Base-by-base conservation (phyloP, 2,113 vertebrate genomes). In the Plecotus auritus region DNA sequence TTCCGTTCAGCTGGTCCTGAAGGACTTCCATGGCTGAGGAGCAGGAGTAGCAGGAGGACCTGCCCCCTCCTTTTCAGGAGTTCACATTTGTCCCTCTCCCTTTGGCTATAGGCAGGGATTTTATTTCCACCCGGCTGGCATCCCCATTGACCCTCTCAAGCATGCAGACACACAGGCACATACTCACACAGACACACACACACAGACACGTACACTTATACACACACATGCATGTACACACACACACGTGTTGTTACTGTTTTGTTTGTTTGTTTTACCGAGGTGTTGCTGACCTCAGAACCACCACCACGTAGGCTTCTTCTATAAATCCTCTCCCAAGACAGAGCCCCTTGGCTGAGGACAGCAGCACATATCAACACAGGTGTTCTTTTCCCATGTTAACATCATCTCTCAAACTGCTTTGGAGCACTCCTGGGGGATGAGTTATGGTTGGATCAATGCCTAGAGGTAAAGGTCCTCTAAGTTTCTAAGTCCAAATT, bases 21-120 rank as follows among this genome's bases (percentile, higher is more conserved):
- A 40, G 5, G 13, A n/a, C 1, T 5, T 13, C 4, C 7, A 0
- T 4, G 40, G 5, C 9, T 54, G 26, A 35, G 2, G 13, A 16
- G 7, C 22, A 28, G 16, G 0, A 4, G 49, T 13, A 13, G 9
- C 13, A 26, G 30, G 23, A 23, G 13, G 37, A 20, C 11, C 7
- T 40, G 2, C 28, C 0, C 32, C 0, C 12, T 47, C 1, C 10
- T 56, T 35, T 28, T 8, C 17, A 14, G 32, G 42, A 23, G 26
- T 12, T 37, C 28, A 49, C 12, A 7, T 30, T 10, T 37, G 6
- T 17, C 40, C 23, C 26, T 67, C 35, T 42, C 13, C 4, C 37
- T 78, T 51, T 10, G 28, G 1, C 7, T 83, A 5, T 2, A 16
- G 1, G 32, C 20, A 23, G 3, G 16, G 9, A 13, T 86, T 40